Percentiles rank a stretch among this genome's conserved stretches.
These are phyloP conservation scores for Lepidothrix coronata DNA, from an alignment of 2,113 vertebrate genomes.

Conservation along the genomic window DNA sequence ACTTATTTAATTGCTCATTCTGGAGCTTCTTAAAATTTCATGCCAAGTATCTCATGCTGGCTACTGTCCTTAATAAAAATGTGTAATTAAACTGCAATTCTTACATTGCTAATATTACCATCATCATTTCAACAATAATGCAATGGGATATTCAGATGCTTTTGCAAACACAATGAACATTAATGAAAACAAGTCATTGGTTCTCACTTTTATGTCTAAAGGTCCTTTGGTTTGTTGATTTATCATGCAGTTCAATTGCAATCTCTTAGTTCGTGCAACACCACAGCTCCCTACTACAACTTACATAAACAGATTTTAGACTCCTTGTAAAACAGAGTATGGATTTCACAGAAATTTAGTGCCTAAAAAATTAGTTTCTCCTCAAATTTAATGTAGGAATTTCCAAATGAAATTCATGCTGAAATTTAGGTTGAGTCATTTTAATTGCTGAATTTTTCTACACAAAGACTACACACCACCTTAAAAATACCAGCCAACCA, in stretches of 20 bases:
- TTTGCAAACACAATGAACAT: not conserved
- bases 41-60: not conserved
- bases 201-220: not conserved
- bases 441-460: not conserved
- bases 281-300: not conserved
- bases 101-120: not conserved
- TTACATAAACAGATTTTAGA: not conserved
- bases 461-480: not conserved
- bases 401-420: not conserved
- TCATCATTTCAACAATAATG: not conserved
- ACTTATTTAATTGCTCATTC: not conserved
- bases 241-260: not conserved
- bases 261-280: not conserved
- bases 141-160: not conserved
- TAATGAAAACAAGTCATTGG: not conserved
- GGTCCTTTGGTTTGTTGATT: slow-evolving; percentile 14
- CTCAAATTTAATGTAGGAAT: not conserved
- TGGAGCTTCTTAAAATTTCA: not conserved
- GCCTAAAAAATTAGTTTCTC: not conserved
- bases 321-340: not conserved
- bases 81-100: not conserved
- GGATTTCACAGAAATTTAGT: not conserved
- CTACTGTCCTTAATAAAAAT: not conserved
- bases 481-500: not conserved
- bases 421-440: not conserved